These are phyloP conservation scores for Scaptomyza pallida DNA, from an alignment of 1,140 invertebrate species.

Conservation along the genomic window DNA sequence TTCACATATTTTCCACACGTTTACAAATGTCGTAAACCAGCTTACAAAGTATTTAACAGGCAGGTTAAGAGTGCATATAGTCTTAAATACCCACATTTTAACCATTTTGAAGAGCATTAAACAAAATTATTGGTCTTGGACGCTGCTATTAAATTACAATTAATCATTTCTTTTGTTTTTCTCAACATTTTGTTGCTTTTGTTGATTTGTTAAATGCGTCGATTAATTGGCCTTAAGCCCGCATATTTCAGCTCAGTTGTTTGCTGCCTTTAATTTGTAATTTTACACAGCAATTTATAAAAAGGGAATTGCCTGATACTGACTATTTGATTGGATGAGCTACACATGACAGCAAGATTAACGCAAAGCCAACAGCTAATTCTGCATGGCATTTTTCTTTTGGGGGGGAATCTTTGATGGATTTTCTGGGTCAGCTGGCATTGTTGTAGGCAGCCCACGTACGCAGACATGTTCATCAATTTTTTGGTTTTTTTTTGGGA, in stretches of 20 bases:
- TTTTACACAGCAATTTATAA: conserved; percentile 71
- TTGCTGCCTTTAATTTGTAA: conserved; percentile 69
- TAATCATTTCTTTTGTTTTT: conserved; percentile 60
- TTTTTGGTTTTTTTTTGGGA: conserved; percentile 7
- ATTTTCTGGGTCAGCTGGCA: conserved; percentile 58
- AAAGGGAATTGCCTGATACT: conserved; percentile 63
- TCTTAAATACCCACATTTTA: neutral
- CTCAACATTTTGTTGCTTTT: conserved; percentile 22
- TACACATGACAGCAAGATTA: conserved; percentile 62
- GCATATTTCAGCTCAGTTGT: conserved; percentile 55
- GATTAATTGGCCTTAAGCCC: conserved; percentile 72
- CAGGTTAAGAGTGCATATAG: neutral
- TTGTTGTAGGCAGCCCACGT: conserved; percentile 44
- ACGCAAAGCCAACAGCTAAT: conserved; percentile 37
- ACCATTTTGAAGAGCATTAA: conserved; percentile 30
- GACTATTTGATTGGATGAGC: conserved; percentile 69
- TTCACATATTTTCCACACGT: too few species aligned
- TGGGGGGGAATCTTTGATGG: conserved; percentile 7
- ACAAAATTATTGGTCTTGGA: conserved; percentile 50
- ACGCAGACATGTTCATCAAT: conserved; percentile 63
- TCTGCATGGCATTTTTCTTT: conserved; percentile 40
- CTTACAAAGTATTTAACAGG: too few species aligned
- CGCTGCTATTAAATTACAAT: conserved; percentile 70
- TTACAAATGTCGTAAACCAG: too few species aligned
- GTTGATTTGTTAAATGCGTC: conserved; percentile 79